Evolutionary conservation across 2,113 vertebrate species (phyloP), one percentile per base, ranked within the genome.

Genomic region (Percina caprodes): DNA sequence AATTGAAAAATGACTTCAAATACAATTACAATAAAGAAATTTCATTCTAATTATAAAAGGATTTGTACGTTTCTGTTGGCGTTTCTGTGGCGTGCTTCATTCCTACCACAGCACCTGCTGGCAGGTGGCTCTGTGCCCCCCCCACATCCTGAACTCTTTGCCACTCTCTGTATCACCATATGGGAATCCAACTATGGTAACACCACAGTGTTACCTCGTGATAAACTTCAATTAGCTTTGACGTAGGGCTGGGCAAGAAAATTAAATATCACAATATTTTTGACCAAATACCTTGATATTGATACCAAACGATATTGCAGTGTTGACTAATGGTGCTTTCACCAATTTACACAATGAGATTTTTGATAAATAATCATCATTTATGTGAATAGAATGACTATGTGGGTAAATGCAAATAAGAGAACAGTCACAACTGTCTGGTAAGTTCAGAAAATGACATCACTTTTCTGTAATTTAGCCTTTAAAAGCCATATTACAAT

Each of bases 181-280:
- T 24, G 16, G 19, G 9, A 67, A 33, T 74, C 18, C 35, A 59
- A 7, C 54, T 58, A 42, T 11, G 39, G 39, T 42, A 6, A 45
- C 5, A 13, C 62, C 10, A 7, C 24, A 48, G 35, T 42, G n/a
- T 74, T 74, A 67, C 54, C 56, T 61, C 0, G 14, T 46, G n/a
- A 55, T 74, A 55, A 68, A 66, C 69, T 80, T 67, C 16, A 80
- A 74, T 74, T 51, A 67, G 52, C 73, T 69, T n/a, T 19, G 63
- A 81, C 33, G 30, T 30, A 73, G 30, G 30, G 30, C 30, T 30
- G 30, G 30, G 30, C 30, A 4, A 30, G 30, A 30, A 30, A 30
- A 30, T 30, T 2, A 30, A 30, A 3, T 30, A 30, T 30, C 26
- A 30, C 2, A 30, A 30, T 30, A 30, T 30, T 30, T 30, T 30